phyloP scores from a whole-genome alignment of 1,140 invertebrate species.

The Neomicropteryx cornuta region DNA sequence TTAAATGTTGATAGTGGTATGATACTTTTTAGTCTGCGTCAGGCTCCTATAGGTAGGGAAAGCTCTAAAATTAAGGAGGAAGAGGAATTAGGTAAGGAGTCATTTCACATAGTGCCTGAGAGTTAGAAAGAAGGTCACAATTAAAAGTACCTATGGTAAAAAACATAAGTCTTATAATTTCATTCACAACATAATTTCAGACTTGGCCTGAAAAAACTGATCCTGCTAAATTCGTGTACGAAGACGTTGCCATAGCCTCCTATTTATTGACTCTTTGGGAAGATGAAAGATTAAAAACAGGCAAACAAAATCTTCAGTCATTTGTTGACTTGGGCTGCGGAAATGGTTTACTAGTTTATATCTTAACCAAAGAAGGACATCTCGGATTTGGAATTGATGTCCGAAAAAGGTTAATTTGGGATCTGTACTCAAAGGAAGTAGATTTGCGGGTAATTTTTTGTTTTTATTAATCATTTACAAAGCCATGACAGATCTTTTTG shows the following conservation, averaged over 20 bases:
- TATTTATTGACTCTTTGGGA: constrained; percentile 81
- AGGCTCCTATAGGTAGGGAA: too few relatives aligned
- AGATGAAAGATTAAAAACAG: constrained; percentile 32
- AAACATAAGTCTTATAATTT: constrained; percentile 1
- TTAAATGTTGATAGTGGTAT: too few relatives aligned
- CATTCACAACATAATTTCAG: constrained; percentile 24
- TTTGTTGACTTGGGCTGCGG: constrained; percentile 96
- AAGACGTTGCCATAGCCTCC: constrained; percentile 90
- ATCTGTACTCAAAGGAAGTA: constrained; percentile 51
- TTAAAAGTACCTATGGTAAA: neutral
- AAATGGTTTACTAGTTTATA: constrained; percentile 88
- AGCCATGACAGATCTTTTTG: too few relatives aligned
- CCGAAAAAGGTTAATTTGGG: constrained; percentile 83
- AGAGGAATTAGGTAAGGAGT: too few relatives aligned
- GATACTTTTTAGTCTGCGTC: too few relatives aligned
- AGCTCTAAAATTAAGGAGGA: too few relatives aligned
- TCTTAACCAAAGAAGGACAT: constrained; percentile 75
- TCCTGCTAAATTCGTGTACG: constrained; percentile 90
- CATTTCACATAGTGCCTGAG: too few relatives aligned
- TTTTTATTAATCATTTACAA: too few relatives aligned
- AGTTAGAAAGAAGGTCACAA: too few relatives aligned
- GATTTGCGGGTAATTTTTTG: constrained; percentile 28
- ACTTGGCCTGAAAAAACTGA: constrained; percentile 88
- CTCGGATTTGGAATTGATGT: constrained; percentile 86
- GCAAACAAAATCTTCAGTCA: constrained; percentile 39